Evolutionary conservation across 2,888 invertebrate species (phyloP), one percentile per base, ranked within the genome.

Genomic region (Drosophila leonis): DNA sequence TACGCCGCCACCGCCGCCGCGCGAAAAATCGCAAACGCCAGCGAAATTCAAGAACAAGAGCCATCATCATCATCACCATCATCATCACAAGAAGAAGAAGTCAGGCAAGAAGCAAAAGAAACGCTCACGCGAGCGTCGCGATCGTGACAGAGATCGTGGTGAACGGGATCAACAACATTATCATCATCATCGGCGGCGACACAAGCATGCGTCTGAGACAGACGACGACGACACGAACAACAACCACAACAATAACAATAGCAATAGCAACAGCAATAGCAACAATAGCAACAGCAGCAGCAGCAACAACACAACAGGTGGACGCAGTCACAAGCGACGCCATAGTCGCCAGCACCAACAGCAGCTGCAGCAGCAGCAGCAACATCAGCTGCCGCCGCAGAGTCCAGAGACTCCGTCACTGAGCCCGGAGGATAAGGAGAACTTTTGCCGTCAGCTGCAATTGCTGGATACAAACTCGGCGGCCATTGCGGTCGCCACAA

Each of bases 381-480:
- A 54, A 1, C 44, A 31, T 24, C 65, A 56, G n/a, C 61, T 62
- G 35, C 62, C 31, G 12, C 64, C 46, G 13, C 49, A 29, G 52
- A 67, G 71, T 29, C 56, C 72, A 44, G 63, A 46, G 44, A 55
- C 59, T 24, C 29, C 51, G 0, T 90, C 88, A 54, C 72, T 91
- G 65, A 91, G 91, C 79, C 90, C 92, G 35, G 92, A 92, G 74
- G 92, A 92, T 52, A 92, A 92, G 68, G 92, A 92, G 80, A 91
- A 92, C 64, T 91, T 92, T 63, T 91, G 91, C 64, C 88, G 90
- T 20, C 86, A 89, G 71, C 71, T 86, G 44, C 89, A 88, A 39
- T 59, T 88, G 44, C 41, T 86, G 31, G 86, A 86, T 64, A 54
- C 84, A 0, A 88, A 84, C 44, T 86, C 86, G 65, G 90, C 80